Percentiles rank a stretch among this genome's conserved stretches.
Conservation (phyloP, 1,140 invertebrate genomes). For the Phenacoccus solenopsis region DNA sequence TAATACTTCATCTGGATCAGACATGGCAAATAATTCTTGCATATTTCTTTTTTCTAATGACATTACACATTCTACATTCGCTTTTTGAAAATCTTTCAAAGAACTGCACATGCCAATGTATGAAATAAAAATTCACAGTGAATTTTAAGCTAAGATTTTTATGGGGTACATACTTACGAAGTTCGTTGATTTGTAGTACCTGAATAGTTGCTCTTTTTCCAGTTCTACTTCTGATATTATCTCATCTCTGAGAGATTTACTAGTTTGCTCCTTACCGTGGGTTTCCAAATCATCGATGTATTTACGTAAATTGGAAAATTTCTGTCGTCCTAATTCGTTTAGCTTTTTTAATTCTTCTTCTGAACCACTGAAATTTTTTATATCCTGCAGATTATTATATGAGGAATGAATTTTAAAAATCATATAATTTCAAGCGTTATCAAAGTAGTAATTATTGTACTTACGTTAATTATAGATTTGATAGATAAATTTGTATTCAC, state of each 20-base stretch:
- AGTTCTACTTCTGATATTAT: not conserved
- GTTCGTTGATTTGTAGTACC: not conserved
- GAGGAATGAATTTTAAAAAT: not conserved
- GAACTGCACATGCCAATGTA: not conserved
- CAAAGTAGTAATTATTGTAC: too few species aligned
- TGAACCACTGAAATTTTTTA: not conserved
- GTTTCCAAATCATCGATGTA: not conserved
- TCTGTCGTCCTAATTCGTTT: not conserved
- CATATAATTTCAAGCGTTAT: not conserved
- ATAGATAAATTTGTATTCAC: not conserved
- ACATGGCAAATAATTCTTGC: not conserved
- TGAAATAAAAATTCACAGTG: not conserved
- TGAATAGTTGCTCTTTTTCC: not conserved
- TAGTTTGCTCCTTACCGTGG: not conserved
- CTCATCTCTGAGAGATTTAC: not conserved
- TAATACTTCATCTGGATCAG: conserved; percentile 1
- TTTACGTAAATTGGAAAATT: not conserved
- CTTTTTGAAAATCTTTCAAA: conserved; percentile 9
- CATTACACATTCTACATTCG: not conserved
- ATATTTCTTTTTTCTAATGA: not conserved
- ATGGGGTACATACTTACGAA: not conserved
- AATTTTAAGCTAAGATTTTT: not conserved
- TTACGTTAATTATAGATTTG: not conserved
- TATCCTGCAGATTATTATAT: not conserved
- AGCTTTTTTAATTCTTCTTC: not conserved